Base-by-base conservation (phyloP, 2,113 vertebrate species). In the Coturnix japonica region DNA sequence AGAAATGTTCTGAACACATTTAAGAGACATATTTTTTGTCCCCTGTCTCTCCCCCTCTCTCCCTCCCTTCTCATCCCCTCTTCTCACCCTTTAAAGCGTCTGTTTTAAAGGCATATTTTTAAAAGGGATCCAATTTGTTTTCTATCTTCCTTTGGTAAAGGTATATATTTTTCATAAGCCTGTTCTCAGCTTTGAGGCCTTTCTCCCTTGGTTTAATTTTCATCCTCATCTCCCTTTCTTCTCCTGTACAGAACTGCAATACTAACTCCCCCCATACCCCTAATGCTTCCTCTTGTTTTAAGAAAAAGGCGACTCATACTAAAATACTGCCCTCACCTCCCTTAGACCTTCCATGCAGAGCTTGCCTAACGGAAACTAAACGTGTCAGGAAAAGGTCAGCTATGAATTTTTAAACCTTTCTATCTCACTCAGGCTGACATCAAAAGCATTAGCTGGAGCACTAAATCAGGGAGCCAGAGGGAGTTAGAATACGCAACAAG, bases 1-100 rank as follows among this genome's bases (percentile, higher is more conserved):
- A 95, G 94, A 59, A 93, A 96, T 95, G 96, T 79, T 82, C 97
- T 92, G 96, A 97, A 97, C 94, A 74, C 96, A 97, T 98, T 98
- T 97, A 97, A 96, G 96, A 97, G 91, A 97, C 93, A 94, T 97
- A 56, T 95, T 95, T 94, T 91, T 82, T 28, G 14, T 28, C 61
- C 47, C 82, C 44, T 10, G 3, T 17, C 69, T 61, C 25, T 87
- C 47, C 82, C 44, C 9, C 3, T 15, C 69, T 61, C 25, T 87
- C 79, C 51, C 91, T 83, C 69, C 54, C 12, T 49, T 80, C 66
- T 87, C 39, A 26, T 54, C 22, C 78, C 69, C 33, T 65, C 47
- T 92, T 84, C 71, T 81, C 88, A 72, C 67, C 86, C 91, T 94
- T 95, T 94, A 96, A 97, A 95, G 90, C 5, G 35, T 95, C 96